These are phyloP conservation scores for Gyrodactylus bullatarudis DNA, from an alignment of 1,140 invertebrate species.

Conservation along the genomic window DNA sequence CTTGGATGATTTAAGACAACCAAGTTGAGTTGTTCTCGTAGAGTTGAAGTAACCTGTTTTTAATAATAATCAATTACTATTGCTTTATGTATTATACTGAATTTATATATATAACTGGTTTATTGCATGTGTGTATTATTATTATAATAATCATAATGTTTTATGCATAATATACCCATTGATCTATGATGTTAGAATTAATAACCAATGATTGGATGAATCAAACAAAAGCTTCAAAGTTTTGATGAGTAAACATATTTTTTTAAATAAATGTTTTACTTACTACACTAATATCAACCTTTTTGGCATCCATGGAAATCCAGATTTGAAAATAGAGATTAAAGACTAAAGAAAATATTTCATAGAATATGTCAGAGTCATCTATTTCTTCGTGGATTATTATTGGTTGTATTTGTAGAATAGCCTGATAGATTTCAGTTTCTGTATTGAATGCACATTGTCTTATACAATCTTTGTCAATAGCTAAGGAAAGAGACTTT, in stretches of 20 bases:
- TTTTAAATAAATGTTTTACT: too few species aligned
- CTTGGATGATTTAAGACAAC: neutral
- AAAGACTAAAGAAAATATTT: neutral
- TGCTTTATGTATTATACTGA: neutral
- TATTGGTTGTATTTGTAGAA: neutral
- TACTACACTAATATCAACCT: neutral
- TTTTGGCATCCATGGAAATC: neutral
- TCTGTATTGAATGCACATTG: neutral
- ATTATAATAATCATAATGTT: too few species aligned
- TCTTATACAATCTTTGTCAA: neutral
- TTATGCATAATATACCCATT: too few species aligned
- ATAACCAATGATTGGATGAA: too few species aligned
- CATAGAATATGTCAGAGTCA: neutral
- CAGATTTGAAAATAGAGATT: neutral
- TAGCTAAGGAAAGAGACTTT: neutral
- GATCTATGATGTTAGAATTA: neutral
- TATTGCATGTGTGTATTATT: neutral
- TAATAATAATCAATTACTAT: neutral
- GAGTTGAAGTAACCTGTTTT: neutral
- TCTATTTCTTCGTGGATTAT: neutral
- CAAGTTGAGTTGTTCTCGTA: neutral
- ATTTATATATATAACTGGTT: neutral
- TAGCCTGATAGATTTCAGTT: neutral
- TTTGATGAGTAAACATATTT: too few species aligned
- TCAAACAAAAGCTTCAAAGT: too few species aligned